Evolutionary conservation across 2,113 vertebrate species (phyloP).

Genomic region (Bucco capensis): DNA sequence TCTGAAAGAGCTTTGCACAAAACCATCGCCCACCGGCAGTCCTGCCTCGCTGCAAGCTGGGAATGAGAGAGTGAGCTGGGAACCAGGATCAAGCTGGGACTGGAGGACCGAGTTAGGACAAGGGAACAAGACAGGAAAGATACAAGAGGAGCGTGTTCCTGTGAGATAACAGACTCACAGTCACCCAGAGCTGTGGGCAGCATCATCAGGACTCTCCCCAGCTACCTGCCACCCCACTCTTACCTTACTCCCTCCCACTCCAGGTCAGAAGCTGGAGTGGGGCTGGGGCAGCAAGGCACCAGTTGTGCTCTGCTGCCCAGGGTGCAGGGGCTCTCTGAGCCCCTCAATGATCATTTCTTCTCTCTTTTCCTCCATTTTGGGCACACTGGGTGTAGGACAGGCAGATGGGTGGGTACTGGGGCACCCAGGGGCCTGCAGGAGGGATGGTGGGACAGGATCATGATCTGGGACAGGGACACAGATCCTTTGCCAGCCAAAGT

Average conservation of each 20-base stretch:
- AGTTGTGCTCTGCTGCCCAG: fast-evolving
- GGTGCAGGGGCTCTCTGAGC: fast-evolving
- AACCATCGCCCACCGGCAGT: conserved; percentile 11
- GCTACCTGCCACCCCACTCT: not conserved
- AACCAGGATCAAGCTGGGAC: not conserved
- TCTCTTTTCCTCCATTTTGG: not conserved
- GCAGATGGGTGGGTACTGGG: fast-evolving
- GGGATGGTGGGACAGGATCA: not conserved
- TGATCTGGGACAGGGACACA: not conserved
- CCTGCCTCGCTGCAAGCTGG: not conserved
- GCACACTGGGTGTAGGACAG: fast-evolving
- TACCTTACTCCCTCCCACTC: not conserved
- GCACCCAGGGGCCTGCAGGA: fast-evolving
- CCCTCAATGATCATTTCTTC: not conserved
- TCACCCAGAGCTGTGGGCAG: not conserved
- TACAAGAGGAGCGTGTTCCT: not conserved
- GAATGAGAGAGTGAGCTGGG: not conserved
- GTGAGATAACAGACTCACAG: not conserved
- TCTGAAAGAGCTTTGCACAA: conserved; percentile 39
- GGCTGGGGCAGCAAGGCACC: fast-evolving
- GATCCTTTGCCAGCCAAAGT: not conserved
- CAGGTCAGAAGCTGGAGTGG: not conserved
- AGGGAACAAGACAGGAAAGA: not conserved
- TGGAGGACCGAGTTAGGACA: not conserved
- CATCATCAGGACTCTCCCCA: not conserved